Conservation (phyloP, 2,888 invertebrate species). For the Drosophila birchii region DNA sequence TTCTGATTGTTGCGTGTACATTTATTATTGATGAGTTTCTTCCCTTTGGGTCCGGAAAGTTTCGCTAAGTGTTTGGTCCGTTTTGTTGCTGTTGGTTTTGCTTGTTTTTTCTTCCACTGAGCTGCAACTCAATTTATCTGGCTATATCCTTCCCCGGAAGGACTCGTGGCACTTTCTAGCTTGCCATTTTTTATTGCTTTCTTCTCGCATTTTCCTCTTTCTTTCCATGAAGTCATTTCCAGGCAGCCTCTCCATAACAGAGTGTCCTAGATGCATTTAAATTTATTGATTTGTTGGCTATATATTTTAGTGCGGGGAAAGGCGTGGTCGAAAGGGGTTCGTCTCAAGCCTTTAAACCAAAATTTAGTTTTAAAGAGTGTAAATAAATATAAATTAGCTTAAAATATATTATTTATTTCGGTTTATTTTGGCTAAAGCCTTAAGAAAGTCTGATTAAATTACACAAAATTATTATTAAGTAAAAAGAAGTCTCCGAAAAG, state of each 20-base stretch:
- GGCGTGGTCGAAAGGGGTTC: not conserved
- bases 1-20: slow-evolving; percentile 40
- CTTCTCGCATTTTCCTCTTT: not conserved
- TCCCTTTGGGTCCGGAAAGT: not conserved
- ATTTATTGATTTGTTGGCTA: slow-evolving; percentile 56
- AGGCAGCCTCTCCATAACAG: slow-evolving; percentile 13
- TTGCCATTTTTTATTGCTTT: slow-evolving; percentile 19
- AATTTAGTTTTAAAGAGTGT: not conserved
- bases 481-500: not conserved
- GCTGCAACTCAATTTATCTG: slow-evolving; percentile 18
- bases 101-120: not conserved
- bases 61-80: slow-evolving; percentile 7
- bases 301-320: slow-evolving; percentile 20
- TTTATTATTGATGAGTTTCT: slow-evolving; percentile 33
- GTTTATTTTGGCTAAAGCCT: not conserved
- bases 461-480: too few species aligned
- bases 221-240: slow-evolving; percentile 13
- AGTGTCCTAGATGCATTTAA: slow-evolving; percentile 48
- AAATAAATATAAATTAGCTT: not conserved
- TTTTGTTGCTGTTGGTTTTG: not conserved
- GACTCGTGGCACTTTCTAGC: slow-evolving; percentile 26
- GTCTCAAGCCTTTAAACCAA: not conserved
- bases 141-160: not conserved
- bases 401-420: not conserved
- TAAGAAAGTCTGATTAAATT: not conserved